phyloP scores from a whole-genome alignment of 2,113 vertebrate genomes.

The Neodon shergylaensis region DNA sequence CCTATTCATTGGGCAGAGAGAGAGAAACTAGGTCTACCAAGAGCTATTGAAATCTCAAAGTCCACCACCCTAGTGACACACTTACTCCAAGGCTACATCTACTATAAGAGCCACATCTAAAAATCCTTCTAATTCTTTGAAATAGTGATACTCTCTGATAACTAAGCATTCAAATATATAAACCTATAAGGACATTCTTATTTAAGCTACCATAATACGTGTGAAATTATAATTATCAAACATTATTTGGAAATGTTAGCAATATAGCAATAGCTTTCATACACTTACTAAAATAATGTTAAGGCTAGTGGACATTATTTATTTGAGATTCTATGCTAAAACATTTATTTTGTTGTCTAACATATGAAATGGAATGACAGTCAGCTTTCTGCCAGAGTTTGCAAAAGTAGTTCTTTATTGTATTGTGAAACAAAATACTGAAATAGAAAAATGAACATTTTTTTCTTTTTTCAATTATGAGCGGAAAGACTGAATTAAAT shows the following conservation, averaged over 20 bases:
- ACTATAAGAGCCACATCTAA: background rate
- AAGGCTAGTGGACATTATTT: background rate
- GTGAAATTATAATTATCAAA: background rate
- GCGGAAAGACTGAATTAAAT: background rate
- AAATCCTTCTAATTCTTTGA: background rate
- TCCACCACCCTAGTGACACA: background rate
- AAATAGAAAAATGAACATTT: background rate
- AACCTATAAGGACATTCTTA: background rate
- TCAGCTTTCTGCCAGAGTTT: background rate
- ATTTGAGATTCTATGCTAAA: background rate
- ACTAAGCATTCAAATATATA: background rate
- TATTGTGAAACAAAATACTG: background rate
- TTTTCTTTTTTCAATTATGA: background rate
- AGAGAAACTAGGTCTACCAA: background rate
- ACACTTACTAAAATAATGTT: background rate
- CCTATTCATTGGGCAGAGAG: background rate
- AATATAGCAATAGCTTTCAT: background rate
- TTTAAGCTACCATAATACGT: background rate
- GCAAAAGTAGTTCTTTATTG: background rate
- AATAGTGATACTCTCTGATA: background rate
- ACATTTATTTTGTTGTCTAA: background rate
- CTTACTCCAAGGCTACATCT: background rate
- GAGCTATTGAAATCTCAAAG: background rate
- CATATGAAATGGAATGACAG: background rate
- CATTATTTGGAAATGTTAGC: constrained; percentile 1